phyloP scores from a whole-genome alignment of 2,113 vertebrate genomes.

The Proterorhinus semilunaris region DNA sequence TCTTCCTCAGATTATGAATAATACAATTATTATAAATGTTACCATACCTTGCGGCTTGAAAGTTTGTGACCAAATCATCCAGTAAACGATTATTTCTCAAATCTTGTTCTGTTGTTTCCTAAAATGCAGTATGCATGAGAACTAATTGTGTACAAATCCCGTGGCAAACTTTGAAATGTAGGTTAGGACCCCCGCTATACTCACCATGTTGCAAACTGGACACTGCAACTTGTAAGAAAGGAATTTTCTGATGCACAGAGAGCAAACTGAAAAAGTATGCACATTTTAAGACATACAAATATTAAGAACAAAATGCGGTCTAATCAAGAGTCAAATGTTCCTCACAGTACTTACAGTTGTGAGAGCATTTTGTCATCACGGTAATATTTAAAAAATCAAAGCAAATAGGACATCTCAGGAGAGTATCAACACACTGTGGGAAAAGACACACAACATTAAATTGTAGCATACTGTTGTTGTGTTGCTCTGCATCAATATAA shows the following conservation, averaged over 20 bases:
- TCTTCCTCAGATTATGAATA: not conserved
- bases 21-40: not conserved
- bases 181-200: slow-evolving; percentile 55
- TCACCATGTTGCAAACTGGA: slow-evolving; percentile 89
- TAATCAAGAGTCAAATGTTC: not conserved
- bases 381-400: slow-evolving; percentile 91
- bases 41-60: slow-evolving; percentile 83
- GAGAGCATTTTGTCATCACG: slow-evolving; percentile 95
- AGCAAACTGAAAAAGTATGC: slow-evolving; percentile 82
- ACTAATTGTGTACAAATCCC: not conserved
- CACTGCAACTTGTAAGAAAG: slow-evolving; percentile 91
- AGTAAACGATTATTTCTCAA: slow-evolving; percentile 89
- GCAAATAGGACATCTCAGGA: slow-evolving; percentile 92
- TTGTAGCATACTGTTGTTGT: no score
- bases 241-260: slow-evolving; percentile 93
- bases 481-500: no score
- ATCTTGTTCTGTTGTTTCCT: slow-evolving; percentile 87
- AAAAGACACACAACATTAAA: no score
- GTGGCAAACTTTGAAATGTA: not conserved
- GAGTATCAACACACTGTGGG: slow-evolving; percentile 81
- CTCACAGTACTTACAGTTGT: slow-evolving; percentile 87
- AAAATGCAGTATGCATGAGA: not conserved
- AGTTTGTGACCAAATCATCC: slow-evolving; percentile 88
- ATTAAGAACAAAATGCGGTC: no score
- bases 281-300: not conserved